Conservation (phyloP, 1,140 invertebrate species). For the Drusus annulatus region DNA sequence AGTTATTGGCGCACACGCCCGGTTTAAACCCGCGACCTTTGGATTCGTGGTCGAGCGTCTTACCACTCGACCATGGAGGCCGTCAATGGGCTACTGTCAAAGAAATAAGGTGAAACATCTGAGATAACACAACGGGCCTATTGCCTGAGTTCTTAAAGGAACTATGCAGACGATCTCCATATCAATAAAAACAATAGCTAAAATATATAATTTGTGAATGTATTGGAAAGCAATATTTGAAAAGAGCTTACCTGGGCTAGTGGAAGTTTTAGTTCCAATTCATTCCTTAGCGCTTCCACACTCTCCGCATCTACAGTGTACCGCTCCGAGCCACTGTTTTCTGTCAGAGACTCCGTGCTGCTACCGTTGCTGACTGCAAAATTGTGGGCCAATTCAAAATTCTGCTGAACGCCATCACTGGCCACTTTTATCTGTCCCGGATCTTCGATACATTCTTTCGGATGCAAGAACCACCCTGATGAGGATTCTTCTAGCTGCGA, state of each 20-base stretch:
- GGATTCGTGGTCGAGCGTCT: too few relatives aligned
- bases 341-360: constrained; percentile 63
- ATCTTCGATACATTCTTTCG: constrained; percentile 51
- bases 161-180: too few relatives aligned
- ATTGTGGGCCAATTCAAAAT: background rate
- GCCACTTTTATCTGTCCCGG: constrained; percentile 45
- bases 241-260: constrained; percentile 73
- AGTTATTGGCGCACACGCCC: too few relatives aligned
- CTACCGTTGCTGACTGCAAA: constrained; percentile 62
- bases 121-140: too few relatives aligned
- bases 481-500: constrained; percentile 13
- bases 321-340: constrained; percentile 71
- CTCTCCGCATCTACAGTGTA: constrained; percentile 80
- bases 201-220: too few relatives aligned
- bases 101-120: too few relatives aligned
- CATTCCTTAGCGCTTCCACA: constrained; percentile 79
- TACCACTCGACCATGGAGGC: too few relatives aligned
- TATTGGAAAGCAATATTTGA: too few relatives aligned
- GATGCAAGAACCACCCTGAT: constrained; percentile 70
- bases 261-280: constrained; percentile 80
- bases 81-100: too few relatives aligned
- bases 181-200: too few relatives aligned
- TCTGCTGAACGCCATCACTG: background rate
- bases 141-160: too few relatives aligned
- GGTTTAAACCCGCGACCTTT: too few relatives aligned